Base-by-base conservation (phyloP, 2,888 invertebrate genomes). In the Apomyelois bistriatella region DNA sequence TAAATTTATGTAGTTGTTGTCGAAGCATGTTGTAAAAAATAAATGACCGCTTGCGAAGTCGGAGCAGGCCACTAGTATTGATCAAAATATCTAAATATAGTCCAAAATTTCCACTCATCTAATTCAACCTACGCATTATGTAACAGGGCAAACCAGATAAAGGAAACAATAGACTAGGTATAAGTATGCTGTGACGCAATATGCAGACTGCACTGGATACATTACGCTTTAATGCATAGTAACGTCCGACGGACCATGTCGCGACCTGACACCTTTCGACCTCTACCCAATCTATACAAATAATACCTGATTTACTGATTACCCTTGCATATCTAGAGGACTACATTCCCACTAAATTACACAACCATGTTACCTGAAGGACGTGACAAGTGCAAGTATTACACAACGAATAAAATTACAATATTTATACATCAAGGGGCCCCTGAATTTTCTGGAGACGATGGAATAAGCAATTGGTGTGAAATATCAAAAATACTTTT, bases 361-460 rank as follows among this genome's bases (percentile, higher is more conserved):
- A 10, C 43, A 52, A 43, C 9, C 15, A 17, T 17, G 41, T 16
- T 16, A 51, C 35, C 35, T 42, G 36, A 37, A 37, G 52, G 43
- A 43, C 74, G 66, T 58, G 61, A 58, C 73, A 70, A 74, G 74
- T 78, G 72, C 74, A 68, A 65, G 68, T 70, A 74, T 70, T 67
- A 69, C 63, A 69, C 63, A 72, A 73, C 64, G 51, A 43, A 52
- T 52, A 37, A 8, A 6, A 40, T 43, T 52, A 43, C 35, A 43
- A 52, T 52, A 43, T 52, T 42, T 37, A 43, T 43, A 22, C 5
- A 22, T 5, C 54, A 54, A 58, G 56, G 61, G 54, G 60, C 54
- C 36, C 53, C 62, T 59, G 62, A 64, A 70, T 71, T 72, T 63
- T 62, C 64, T 60, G 60, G 64, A 59, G 61, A 59, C 62, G 65